phyloP scores from a whole-genome alignment of 2,888 invertebrate species.

The Drosophila monieri region DNA sequence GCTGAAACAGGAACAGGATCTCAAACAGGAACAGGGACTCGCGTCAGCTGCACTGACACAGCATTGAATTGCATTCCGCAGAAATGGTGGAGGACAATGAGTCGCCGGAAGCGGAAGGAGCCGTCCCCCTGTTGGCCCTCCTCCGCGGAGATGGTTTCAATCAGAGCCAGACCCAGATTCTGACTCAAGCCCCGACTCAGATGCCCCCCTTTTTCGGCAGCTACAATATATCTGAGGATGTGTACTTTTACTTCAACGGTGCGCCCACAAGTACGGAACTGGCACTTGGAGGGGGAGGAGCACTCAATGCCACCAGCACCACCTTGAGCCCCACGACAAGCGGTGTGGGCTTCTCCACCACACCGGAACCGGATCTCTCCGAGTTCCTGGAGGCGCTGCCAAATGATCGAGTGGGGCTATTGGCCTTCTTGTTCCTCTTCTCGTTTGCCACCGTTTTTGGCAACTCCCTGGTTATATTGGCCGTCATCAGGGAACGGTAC shows the following conservation, averaged over 20 bases:
- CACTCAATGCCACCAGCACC: conserved; percentile 21
- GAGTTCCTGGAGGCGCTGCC: conserved; percentile 85
- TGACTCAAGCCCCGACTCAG: conserved; percentile 3
- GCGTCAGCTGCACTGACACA: conserved; percentile 47
- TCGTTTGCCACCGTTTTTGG: conserved; percentile 97
- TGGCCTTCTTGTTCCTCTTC: conserved; percentile 93
- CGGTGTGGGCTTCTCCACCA: conserved; percentile 51
- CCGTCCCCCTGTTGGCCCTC: conserved; percentile 61
- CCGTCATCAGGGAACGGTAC: conserved; percentile 96
- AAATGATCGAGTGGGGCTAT: conserved; percentile 90
- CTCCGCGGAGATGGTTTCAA: conserved; percentile 61
- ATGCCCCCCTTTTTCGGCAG: conserved; percentile 77
- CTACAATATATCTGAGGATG: conserved; percentile 83
- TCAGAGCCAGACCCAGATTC: conserved; percentile 40
- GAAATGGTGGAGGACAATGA: conserved; percentile 77
- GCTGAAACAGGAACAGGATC: conserved; percentile 43
- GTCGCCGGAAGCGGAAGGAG: conserved; percentile 75
- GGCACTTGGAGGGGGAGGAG: conserved; percentile 46
- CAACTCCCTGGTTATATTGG: conserved; percentile 96
- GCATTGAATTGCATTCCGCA: conserved; percentile 45
- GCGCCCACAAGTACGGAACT: conserved; percentile 62
- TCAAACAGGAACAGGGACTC: conserved; percentile 39
- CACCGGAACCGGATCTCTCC: conserved; percentile 81
- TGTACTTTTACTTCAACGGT: conserved; percentile 82
- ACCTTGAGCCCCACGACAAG: conserved; percentile 6